Evolutionary conservation across 1,140 invertebrate genomes (phyloP).

Genomic region (Whitmania pigra): DNA sequence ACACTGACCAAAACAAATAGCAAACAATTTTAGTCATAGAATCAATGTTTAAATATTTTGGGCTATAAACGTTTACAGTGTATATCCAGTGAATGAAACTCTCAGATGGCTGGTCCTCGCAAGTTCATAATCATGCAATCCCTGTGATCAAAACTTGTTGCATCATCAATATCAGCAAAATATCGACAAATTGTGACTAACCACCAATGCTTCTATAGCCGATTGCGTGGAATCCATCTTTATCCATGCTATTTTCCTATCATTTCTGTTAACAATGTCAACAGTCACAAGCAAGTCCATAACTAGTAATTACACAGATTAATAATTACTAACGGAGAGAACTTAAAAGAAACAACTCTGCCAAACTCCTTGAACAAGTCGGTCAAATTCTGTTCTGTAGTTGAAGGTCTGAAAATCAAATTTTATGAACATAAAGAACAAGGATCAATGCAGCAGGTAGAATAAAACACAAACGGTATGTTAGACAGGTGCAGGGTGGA

Average conservation of each 20-base stretch:
- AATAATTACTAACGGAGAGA: conserved; percentile 44
- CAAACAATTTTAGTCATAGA: too few relatives aligned
- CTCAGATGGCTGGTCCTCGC: conserved; percentile 46
- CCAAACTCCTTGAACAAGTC: conserved; percentile 39
- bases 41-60: too few relatives aligned
- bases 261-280: conserved; percentile 50
- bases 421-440: not conserved
- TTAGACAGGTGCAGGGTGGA: conserved; percentile 96
- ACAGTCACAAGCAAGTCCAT: too few relatives aligned
- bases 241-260: conserved; percentile 96
- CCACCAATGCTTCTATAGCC: conserved; percentile 82
- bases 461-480: conserved; percentile 59
- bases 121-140: conserved; percentile 46
- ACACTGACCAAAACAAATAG: too few relatives aligned
- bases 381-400: conserved; percentile 22
- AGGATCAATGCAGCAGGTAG: not conserved
- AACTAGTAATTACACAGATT: too few relatives aligned
- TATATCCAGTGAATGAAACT: conserved; percentile 43
- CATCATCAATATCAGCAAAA: too few relatives aligned
- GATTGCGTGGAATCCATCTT: conserved; percentile 87
- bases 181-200: conserved; percentile 29
- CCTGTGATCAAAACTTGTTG: conserved; percentile 29
- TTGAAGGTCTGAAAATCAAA: conserved; percentile 12
- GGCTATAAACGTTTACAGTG: too few relatives aligned
- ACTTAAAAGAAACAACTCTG: conserved; percentile 45